A percentile compares a stretch with the other conserved stretches of the same genome.
These are phyloP conservation scores for Cuniculus paca DNA, from an alignment of 2,797 vertebrate species.

Conservation along the genomic window DNA sequence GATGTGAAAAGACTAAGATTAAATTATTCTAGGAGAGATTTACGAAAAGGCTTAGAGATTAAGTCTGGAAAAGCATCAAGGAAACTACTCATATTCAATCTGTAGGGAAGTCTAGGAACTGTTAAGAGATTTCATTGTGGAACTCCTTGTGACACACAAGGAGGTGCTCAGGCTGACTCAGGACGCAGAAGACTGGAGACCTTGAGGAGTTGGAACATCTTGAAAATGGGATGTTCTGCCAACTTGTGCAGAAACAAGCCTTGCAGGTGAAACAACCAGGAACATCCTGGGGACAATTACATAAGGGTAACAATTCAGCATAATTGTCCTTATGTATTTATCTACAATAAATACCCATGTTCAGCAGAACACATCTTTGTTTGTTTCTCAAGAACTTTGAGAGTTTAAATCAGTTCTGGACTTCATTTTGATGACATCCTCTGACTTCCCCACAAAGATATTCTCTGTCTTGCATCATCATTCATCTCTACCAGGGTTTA, in stretches of 20 bases:
- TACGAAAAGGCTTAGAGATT: slow-evolving; percentile 33
- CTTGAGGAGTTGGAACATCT: neutral
- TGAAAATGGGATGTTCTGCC: neutral
- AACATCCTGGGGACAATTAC: neutral
- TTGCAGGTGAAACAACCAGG: neutral
- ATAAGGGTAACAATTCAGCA: neutral
- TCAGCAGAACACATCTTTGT: neutral
- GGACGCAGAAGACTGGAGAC: too few species aligned
- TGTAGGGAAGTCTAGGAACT: neutral
- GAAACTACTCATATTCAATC: neutral
- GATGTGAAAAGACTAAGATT: neutral
- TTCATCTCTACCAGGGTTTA: neutral
- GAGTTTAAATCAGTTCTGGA: neutral
- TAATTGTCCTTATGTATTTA: neutral
- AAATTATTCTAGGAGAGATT: slow-evolving; percentile 37
- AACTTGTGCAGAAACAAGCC: neutral
- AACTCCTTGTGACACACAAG: neutral
- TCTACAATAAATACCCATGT: neutral
- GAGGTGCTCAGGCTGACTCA: neutral
- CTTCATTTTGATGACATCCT: too few species aligned
- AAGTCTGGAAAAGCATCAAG: neutral
- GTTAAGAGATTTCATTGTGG: neutral
- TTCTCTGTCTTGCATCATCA: neutral
- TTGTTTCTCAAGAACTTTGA: too few species aligned
- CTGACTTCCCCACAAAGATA: neutral